Evolutionary conservation across 2,797 vertebrate genomes (phyloP), one percentile per base, ranked within the genome.

Genomic region (Ctenosaura bakeri): DNA sequence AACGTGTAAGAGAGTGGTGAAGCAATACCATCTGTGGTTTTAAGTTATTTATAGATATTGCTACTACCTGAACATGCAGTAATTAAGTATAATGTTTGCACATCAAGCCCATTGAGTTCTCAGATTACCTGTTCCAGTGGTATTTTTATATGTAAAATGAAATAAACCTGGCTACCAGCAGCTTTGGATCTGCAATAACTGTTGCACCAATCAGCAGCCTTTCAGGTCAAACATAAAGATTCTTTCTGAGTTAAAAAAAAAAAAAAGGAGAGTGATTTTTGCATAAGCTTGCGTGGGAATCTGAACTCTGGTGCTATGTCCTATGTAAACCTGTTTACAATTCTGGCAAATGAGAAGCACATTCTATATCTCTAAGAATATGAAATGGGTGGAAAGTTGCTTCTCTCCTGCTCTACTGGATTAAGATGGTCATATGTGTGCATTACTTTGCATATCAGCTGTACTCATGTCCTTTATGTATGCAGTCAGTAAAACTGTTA

Each of bases 401-500:
- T 52, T 52, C 54, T 81, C 83, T 83, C 80, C 84, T n/a, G 83
- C 6, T 93, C 42, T 83, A 69, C 85, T 93, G 84, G 91, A 93
- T 86, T 80, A 90, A 94, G 89, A 73, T 94, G 91, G 29, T 93
- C 78, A 18, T 66, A 80, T 94, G n/a, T 69, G 29, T 87, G 62
- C 35, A 16, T 83, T 87, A 29, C 91, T 85, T 89, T 92, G 88
- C 71, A 1, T 95, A 93, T 92, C 90, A 89, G 88, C 93, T 92
- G 92, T 6, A 93, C 73, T 59, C 18, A 29, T 85, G 56, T 85
- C 64, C 88, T 89, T 93, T 92, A 77, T 94, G 94, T 96, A 95
- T 96, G 96, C 94, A 94, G 95, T 96, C 94, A 92, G 94, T 94
- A 95, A 46, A 95, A 95, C 92, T 92, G 88, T 96, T 86, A 80